phyloP scores from a whole-genome alignment of 2,888 invertebrate species.

The Erannis defoliaria region DNA sequence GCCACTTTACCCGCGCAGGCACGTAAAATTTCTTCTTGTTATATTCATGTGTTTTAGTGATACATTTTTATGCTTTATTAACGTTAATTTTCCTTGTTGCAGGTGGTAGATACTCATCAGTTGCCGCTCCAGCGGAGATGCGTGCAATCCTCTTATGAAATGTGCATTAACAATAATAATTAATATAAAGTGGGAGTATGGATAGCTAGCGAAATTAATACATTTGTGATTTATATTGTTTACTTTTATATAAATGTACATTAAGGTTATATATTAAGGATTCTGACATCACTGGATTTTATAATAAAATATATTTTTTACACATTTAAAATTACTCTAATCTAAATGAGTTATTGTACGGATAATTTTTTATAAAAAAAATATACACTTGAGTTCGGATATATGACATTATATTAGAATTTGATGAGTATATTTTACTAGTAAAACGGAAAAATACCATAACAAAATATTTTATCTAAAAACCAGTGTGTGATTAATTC shows the following conservation, averaged over 20 bases:
- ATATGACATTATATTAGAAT: background rate
- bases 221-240: constrained; percentile 77
- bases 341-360: no score
- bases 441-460: background rate
- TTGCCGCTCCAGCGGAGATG: constrained; percentile 52
- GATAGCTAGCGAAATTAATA: constrained; percentile 80
- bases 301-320: constrained; percentile 35
- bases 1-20: no score
- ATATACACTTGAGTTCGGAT: constrained; percentile 15
- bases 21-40: no score
- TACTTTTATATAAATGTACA: constrained; percentile 59
- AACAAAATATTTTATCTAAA: constrained; percentile 16
- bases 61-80: constrained; percentile 13
- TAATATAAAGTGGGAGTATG: constrained; percentile 64
- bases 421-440: constrained; percentile 11
- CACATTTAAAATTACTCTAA: background rate
- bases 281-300: constrained; percentile 29
- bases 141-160: constrained; percentile 68
- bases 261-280: constrained; percentile 24
- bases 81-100: constrained; percentile 62
- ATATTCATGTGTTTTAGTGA: background rate
- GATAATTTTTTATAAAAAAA: no score
- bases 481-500: constrained; percentile 7
- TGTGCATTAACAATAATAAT: constrained; percentile 71
- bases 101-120: constrained; percentile 58